Evolutionary conservation across 1,140 invertebrate species (phyloP).

Genomic region (Drosophila watanabei): DNA sequence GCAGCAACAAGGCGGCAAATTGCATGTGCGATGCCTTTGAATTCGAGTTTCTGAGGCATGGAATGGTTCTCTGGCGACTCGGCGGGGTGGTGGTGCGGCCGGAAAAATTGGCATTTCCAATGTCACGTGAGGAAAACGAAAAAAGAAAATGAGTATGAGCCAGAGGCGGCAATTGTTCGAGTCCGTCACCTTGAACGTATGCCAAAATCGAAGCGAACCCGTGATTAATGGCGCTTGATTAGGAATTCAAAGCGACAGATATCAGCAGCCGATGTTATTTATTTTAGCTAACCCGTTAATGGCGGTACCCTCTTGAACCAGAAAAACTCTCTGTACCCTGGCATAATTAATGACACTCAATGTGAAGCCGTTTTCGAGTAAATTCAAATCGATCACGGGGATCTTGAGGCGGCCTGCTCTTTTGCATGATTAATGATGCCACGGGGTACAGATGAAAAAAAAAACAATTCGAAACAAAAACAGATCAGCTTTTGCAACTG

Average conservation of each 20-base stretch:
- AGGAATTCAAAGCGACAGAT: constrained; percentile 53
- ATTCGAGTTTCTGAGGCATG: constrained; percentile 48
- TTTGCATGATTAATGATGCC: constrained; percentile 73
- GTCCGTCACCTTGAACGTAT: constrained; percentile 75
- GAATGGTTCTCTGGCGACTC: background rate
- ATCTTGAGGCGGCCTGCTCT: constrained; percentile 49
- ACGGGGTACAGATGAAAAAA: background rate
- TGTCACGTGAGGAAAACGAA: constrained; percentile 55
- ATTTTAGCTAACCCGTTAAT: constrained; percentile 54
- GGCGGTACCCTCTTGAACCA: constrained; percentile 57
- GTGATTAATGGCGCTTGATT: constrained; percentile 74
- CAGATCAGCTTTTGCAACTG: constrained; percentile 78
- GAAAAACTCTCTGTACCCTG: constrained; percentile 26
- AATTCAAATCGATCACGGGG: constrained; percentile 60
- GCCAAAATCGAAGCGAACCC: constrained; percentile 68
- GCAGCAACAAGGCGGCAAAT: constrained; percentile 54
- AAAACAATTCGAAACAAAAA: constrained; percentile 13
- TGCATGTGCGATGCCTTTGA: constrained; percentile 67
- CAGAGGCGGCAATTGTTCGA: constrained; percentile 68
- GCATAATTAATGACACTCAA: constrained; percentile 55
- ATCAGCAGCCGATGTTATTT: constrained; percentile 37
- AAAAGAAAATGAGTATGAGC: constrained; percentile 16
- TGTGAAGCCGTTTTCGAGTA: constrained; percentile 28
- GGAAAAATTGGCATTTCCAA: constrained; percentile 58
- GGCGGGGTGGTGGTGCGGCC: constrained; percentile 24